Conservation (phyloP, 1,140 invertebrate genomes). For the Solen grandis region DNA sequence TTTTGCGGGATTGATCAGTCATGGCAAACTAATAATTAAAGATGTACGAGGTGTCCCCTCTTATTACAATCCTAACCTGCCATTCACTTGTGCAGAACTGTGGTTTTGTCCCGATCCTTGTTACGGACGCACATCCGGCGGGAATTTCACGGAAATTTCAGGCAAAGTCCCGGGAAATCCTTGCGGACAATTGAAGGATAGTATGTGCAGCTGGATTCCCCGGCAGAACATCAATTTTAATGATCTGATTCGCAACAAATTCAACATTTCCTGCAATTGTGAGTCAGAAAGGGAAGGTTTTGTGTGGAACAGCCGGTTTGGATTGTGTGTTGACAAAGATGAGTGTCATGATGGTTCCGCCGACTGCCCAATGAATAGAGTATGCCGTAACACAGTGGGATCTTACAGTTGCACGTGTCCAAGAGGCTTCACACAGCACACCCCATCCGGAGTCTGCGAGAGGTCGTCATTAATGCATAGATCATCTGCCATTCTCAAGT, state of each 20-base stretch:
- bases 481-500: slow-evolving; percentile 6
- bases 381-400: slow-evolving; percentile 44
- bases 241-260: slow-evolving; percentile 60
- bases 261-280: slow-evolving; percentile 67
- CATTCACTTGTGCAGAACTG: slow-evolving; percentile 33
- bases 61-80: neutral
- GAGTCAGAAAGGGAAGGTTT: slow-evolving; percentile 56
- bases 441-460: slow-evolving; percentile 16
- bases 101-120: slow-evolving; percentile 62
- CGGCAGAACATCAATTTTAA: slow-evolving; percentile 59
- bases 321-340: slow-evolving; percentile 61
- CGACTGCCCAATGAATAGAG: slow-evolving; percentile 15
- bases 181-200: slow-evolving; percentile 53
- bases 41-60: slow-evolving; percentile 23
- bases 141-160: slow-evolving; percentile 30
- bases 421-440: slow-evolving; percentile 26
- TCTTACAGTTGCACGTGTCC: slow-evolving; percentile 48
- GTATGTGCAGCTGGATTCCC: slow-evolving; percentile 45
- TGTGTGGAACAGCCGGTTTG: slow-evolving; percentile 62
- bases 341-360: slow-evolving; percentile 27
- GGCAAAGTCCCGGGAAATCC: slow-evolving; percentile 59
- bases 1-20: too few relatives aligned
- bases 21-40: too few relatives aligned
- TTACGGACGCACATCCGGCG: slow-evolving; percentile 47
- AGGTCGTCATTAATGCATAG: slow-evolving; percentile 18